Evolutionary conservation across 2,113 vertebrate species (phyloP), one percentile per base, ranked within the genome.

Genomic region (Macquaria australasica): DNA sequence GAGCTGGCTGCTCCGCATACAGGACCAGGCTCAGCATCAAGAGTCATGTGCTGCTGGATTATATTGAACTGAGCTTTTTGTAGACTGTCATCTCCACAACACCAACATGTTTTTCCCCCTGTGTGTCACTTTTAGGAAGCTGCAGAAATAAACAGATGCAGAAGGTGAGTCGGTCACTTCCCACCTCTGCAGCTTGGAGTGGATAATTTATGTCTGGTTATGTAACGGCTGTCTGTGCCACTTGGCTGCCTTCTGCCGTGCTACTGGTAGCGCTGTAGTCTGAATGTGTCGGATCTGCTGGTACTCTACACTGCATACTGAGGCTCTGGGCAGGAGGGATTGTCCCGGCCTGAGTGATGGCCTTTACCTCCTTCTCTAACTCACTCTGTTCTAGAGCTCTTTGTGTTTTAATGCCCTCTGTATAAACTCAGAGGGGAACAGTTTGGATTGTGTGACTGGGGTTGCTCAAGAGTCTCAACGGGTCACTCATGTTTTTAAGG

Each of bases 171-270:
- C n/a, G 66, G 78, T 87, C 87, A 86, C 87, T 68, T 83, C 73
- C 88, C 82, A 68, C 83, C 84, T 87, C 86, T 58, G 84, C 84
- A 69, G 84, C 80, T 48, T 25, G 50, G 76, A 51, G 58, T 82
- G 86, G 87, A 77, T 92, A 66, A 93, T 92, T 90, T 59, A 91
- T 90, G 84, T 87, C 69, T n/a, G 59, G 64, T 94, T 94, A 93
- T 87, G 88, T 90, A 94, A 94, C 0, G 78, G 78, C 77, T 51
- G 88, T 89, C 90, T 92, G 93, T 94, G 93, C 90, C 93, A 91
- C 91, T 94, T 93, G 89, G 92, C 92, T 92, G 91, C 93, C 60
- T 91, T 37, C 86, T 93, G 89, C 94, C 48, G 78, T 64, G 86
- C 75, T 84, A 90, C 91, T 92, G 85, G 77, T 76, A 88, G 82